A percentile compares a stretch with the other conserved stretches of the same genome.
Evolutionary conservation across 2,113 vertebrate species (phyloP).

Genomic region (Prietella phreatophila): DNA sequence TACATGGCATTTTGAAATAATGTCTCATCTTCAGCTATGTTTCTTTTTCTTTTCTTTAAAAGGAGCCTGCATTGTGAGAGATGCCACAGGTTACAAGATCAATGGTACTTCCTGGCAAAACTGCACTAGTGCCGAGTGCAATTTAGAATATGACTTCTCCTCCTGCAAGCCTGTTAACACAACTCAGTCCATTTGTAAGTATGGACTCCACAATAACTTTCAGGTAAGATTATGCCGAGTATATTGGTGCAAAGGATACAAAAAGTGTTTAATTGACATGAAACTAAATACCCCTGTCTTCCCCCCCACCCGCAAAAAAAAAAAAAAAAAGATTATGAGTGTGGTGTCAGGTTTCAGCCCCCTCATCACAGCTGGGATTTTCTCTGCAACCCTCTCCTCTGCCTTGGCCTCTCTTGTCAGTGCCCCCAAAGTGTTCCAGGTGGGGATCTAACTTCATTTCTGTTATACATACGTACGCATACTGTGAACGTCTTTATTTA

Average conservation of each 20-base stretch:
- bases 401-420: slow-evolving; percentile 98
- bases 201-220: slow-evolving; percentile 85
- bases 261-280: background rate
- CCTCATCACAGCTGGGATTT: slow-evolving; percentile 93
- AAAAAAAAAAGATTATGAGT: slow-evolving; percentile 83
- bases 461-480: background rate
- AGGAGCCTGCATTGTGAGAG: slow-evolving; percentile 93
- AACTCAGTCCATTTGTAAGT: slow-evolving; percentile 61
- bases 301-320: background rate
- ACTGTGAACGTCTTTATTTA: background rate
- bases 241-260: background rate
- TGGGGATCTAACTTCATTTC: slow-evolving; percentile 55
- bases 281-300: background rate
- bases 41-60: background rate
- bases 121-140: slow-evolving; percentile 86
- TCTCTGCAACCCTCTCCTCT: slow-evolving; percentile 95
- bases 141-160: slow-evolving; percentile 86
- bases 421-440: slow-evolving; percentile 98
- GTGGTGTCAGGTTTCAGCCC: slow-evolving; percentile 93
- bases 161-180: slow-evolving; percentile 65
- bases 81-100: slow-evolving; percentile 77
- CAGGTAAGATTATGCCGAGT: slow-evolving; percentile 70
- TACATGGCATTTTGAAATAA: background rate
- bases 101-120: slow-evolving; percentile 80
- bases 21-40: background rate